A percentile compares a stretch with the other conserved stretches of the same genome.
Evolutionary conservation across 2,113 vertebrate genomes (phyloP).

Genomic region (Oncorhynchus gorbuscha): DNA sequence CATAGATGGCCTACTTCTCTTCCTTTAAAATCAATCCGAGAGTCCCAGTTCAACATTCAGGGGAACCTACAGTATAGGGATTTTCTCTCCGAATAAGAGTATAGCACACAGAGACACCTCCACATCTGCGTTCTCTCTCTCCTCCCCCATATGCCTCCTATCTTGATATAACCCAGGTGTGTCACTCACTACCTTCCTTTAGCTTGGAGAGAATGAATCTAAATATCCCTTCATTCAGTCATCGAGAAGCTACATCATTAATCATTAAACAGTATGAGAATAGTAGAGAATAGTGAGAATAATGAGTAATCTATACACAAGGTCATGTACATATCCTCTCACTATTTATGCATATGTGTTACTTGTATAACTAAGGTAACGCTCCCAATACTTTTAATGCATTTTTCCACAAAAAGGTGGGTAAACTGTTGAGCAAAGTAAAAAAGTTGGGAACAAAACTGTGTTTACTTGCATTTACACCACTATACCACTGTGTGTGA

Average conservation of each 20-base stretch:
- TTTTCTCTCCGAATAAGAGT: conserved; percentile 1
- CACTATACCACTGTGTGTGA: neutral
- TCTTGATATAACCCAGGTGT: neutral
- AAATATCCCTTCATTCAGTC: neutral
- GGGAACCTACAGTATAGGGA: neutral
- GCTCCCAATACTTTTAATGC: too few species aligned
- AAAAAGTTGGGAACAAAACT: too few species aligned
- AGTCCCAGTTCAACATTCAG: neutral
- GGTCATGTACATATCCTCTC: too few species aligned
- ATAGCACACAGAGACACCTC: neutral
- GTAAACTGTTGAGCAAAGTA: too few species aligned
- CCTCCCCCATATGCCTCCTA: neutral
- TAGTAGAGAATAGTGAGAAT: neutral
- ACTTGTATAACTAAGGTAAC: too few species aligned
- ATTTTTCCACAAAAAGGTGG: too few species aligned
- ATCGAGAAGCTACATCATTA: neutral
- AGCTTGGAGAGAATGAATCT: neutral
- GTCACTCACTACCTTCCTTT: neutral
- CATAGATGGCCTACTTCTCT: neutral
- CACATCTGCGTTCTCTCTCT: neutral
- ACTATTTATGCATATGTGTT: too few species aligned
- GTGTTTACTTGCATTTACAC: too few species aligned
- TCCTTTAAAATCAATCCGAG: neutral
- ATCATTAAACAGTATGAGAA: neutral
- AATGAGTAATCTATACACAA: too few species aligned